Evolutionary conservation across 1,140 invertebrate genomes (phyloP).

Genomic region (Saxidomus purpurata): DNA sequence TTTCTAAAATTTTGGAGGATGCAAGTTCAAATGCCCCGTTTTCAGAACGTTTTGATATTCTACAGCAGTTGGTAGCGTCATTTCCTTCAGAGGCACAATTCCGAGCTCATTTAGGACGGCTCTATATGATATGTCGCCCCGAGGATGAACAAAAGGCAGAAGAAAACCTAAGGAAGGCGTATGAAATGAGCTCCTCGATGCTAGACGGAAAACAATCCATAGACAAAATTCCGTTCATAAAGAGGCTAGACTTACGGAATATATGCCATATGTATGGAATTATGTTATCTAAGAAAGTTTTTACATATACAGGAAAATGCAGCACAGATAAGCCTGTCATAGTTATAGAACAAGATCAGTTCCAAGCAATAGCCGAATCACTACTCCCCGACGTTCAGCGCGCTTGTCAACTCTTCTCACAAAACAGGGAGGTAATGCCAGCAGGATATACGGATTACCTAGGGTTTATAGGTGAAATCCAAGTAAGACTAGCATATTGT

Average conservation of each 20-base stretch:
- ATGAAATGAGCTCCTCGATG: conserved; percentile 34
- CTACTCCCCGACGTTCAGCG: conserved; percentile 35
- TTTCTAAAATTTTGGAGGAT: conserved; percentile 67
- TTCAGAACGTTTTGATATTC: conserved; percentile 58
- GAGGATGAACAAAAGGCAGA: conserved; percentile 67
- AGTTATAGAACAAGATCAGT: not conserved
- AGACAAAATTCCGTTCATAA: conserved; percentile 23
- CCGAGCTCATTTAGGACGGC: conserved; percentile 68
- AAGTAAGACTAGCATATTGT: conserved; percentile 63
- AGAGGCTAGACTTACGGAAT: conserved; percentile 40
- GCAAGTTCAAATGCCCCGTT: conserved; percentile 52
- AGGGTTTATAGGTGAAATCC: conserved; percentile 66
- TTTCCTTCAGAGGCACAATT: conserved; percentile 71
- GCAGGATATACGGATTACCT: conserved; percentile 46
- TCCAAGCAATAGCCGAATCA: conserved; percentile 16
- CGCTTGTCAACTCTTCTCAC: conserved; percentile 65
- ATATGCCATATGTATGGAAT: conserved; percentile 72
- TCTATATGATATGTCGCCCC: conserved; percentile 68
- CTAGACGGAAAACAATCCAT: not conserved
- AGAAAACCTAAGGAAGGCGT: conserved; percentile 63
- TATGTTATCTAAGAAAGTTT: conserved; percentile 46
- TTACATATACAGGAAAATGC: conserved; percentile 46
- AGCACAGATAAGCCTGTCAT: conserved; percentile 22
- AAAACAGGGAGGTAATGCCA: conserved; percentile 62
- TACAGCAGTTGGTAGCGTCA: conserved; percentile 50